Percentiles rank a stretch among this genome's conserved stretches.
These are phyloP conservation scores for Butorides virescens DNA, from an alignment of 2,113 vertebrate species.

Conservation along the genomic window DNA sequence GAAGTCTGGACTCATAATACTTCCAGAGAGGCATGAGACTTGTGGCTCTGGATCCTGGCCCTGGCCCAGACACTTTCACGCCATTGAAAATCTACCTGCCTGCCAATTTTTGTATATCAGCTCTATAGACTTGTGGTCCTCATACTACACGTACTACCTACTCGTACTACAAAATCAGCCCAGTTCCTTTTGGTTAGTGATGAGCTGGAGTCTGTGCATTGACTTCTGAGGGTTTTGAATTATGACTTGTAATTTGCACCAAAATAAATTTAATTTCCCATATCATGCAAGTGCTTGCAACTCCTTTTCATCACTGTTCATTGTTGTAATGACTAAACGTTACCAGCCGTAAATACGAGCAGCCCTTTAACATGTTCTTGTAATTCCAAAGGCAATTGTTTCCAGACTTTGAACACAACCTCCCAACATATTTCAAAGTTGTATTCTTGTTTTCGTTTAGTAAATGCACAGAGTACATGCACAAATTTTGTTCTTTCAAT, in stretches of 20 bases:
- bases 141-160: neutral
- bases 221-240: neutral
- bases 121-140: neutral
- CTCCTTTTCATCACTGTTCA: neutral
- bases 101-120: neutral
- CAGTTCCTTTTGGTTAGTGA: neutral
- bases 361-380: neutral
- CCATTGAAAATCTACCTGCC: neutral
- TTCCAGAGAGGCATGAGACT: neutral
- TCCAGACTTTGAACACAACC: neutral
- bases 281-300: neutral
- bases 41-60: neutral
- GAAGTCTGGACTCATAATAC: neutral
- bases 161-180: neutral
- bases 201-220: neutral
- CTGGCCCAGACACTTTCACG: neutral
- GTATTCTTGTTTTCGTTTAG: neutral
- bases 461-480: neutral
- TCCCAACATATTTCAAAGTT: neutral
- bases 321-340: neutral
- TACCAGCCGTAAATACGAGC: neutral
- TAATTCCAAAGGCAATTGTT: neutral
- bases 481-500: neutral
- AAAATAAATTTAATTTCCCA: neutral
- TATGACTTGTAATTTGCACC: neutral